phyloP scores from a whole-genome alignment of 2,797 vertebrate genomes.

The Aselliscus stoliczkanus region DNA sequence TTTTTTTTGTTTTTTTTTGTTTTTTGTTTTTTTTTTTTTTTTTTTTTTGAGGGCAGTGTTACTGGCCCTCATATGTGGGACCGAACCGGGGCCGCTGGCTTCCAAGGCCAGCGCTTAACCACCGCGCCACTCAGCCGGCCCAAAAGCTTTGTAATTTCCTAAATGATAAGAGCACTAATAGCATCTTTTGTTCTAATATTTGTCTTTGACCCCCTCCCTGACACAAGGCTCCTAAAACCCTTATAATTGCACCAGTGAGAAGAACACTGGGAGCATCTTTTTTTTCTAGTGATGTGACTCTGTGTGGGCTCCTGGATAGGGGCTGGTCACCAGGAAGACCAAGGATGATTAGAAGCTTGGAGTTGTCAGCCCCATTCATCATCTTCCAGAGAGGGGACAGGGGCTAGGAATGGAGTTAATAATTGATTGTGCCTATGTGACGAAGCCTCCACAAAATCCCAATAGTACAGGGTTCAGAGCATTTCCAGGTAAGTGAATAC shows the following conservation, averaged over 20 bases:
- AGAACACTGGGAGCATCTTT: neutral
- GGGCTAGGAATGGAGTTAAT: neutral
- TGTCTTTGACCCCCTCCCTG: neutral
- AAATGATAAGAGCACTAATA: neutral
- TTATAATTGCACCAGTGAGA: neutral
- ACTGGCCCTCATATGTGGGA: too few relatives aligned
- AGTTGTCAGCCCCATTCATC: neutral
- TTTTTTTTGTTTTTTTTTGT: too few relatives aligned
- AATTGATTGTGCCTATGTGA: neutral
- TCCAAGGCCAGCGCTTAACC: too few relatives aligned
- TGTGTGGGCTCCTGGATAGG: neutral
- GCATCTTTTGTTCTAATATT: neutral
- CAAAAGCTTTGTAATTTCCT: neutral
- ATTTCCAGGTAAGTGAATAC: neutral
- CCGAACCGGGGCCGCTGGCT: too few relatives aligned
- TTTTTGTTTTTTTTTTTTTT: too few relatives aligned
- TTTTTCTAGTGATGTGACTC: neutral
- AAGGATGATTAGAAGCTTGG: neutral
- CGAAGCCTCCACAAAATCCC: neutral
- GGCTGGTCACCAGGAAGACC: neutral
- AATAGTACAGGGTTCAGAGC: neutral
- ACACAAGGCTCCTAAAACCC: neutral
- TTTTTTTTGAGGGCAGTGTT: too few relatives aligned
- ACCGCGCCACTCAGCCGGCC: too few relatives aligned
- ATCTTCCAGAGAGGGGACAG: neutral